Evolutionary conservation across 1,140 invertebrate genomes (phyloP), one percentile per base, ranked within the genome.

Genomic region (Hyles vespertilio): DNA sequence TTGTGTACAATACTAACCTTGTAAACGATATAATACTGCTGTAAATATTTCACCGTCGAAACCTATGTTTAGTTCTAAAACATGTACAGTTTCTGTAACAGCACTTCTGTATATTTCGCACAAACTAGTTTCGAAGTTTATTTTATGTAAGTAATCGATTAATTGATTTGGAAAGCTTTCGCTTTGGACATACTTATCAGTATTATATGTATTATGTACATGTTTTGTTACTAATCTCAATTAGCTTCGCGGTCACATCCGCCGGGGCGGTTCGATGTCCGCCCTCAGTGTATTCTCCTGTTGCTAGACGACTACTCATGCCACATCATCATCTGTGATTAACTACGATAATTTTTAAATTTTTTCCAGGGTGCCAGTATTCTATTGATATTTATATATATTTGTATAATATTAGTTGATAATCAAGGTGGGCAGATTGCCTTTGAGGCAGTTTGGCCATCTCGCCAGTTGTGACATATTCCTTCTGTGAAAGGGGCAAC

Each of bases 41-140:
- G 89, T 90, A 90, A 90, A 90, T 90, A 90, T 89, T 89, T 89
- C 87, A 89, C 87, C 75, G 78, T 87, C 80, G 74, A 84, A 59
- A 83, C 81, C 76, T 87, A 84, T 87, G 89, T 89, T 89, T 90
- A 90, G 89, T 90, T 89, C 87, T 90, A 90, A 90, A 90, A 90
- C 89, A 90, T 90, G 89, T 90, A 90, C 89, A 90, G 87, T 90
- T 89, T 89, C 75, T 77, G 82, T 89, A 90, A 87, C 61, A 78
- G 89, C 89, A 90, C 89, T 83, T 87, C 69, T 90, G 89, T 90
- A 90, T 89, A 90, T 90, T 89, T 77, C 87, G 88, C 88, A 89
- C 89, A 77, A 70, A 87, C 79, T 90, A 89, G 85, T 89, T 89
- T 83, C 72, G 67, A 74, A 83, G 74, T 87, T 87, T 88, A 79